phyloP scores from a whole-genome alignment of 2,888 invertebrate genomes.

The Ennomos erosarius region DNA sequence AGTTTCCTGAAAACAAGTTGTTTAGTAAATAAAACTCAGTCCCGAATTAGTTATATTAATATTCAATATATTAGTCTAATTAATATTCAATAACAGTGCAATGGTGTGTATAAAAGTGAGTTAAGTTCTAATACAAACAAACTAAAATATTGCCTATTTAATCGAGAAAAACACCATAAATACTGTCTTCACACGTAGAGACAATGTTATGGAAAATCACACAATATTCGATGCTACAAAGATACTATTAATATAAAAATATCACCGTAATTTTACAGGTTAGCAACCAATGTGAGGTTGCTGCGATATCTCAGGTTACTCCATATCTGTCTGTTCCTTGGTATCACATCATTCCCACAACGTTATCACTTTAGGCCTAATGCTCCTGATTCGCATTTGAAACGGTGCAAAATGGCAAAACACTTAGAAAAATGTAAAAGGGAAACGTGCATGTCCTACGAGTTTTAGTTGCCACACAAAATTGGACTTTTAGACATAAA shows the following conservation, averaged over 20 bases:
- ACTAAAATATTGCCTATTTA: constrained; percentile 3
- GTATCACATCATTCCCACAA: constrained; percentile 10
- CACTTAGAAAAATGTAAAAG: background rate
- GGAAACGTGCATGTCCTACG: constrained; percentile 19
- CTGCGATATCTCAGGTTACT: constrained; percentile 8
- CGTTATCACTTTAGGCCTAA: constrained; percentile 17
- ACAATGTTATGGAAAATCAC: constrained; percentile 22
- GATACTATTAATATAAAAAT: constrained; percentile 25
- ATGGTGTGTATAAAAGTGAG: constrained; percentile 27
- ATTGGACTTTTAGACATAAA: constrained; percentile 27
- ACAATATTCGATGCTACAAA: constrained; percentile 29
- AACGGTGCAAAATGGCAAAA: constrained; percentile 10
- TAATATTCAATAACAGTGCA: constrained; percentile 3
- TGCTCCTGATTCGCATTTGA: constrained; percentile 1
- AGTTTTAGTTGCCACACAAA: constrained; percentile 33
- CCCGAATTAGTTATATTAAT: background rate
- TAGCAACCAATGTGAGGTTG: constrained; percentile 8
- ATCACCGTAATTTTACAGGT: constrained; percentile 20
- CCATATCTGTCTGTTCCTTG: background rate
- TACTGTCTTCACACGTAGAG: constrained; percentile 18
- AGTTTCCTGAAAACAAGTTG: background rate
- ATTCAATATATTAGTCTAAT: constrained; percentile 3
- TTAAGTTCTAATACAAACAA: background rate
- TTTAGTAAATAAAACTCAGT: background rate
- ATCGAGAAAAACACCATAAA: constrained; percentile 35